Base-by-base conservation (phyloP, 1,140 invertebrate genomes). In the Cheumatopsyche charites region DNA sequence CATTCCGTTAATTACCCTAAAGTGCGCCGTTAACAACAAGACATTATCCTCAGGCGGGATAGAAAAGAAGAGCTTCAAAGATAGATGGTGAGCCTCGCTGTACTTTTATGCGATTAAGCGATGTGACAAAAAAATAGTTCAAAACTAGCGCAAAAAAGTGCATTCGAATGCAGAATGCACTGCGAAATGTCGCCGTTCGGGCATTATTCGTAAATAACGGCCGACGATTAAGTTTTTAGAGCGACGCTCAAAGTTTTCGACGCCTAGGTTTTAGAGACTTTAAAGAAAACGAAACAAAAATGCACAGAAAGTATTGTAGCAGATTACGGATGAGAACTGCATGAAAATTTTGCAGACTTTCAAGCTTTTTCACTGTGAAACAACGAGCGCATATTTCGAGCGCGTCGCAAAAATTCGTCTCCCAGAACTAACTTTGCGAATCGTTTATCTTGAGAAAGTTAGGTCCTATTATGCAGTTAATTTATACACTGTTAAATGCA, bases 181-280 rank as follows among this genome's bases (percentile, higher is more conserved):
- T 23, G 42, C 63, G 21, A 25, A 47, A 47, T 47, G 43, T 47
- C 43, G 15, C 49, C 55, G 6, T 23, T 25, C 55, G 21, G 1
- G 13, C 62, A 45, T 42, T 19, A 66, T 66, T 47, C n/a, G 13
- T 45, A 66, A 66, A 47, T 66, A 66, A 66, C 41, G 63, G 23
- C 13, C 21, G 41, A 43, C 63, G 41, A 66, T 66, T 66, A 47
- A 72, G 41, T 72, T 63, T 72, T 62, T 72, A 70, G 66, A 49
- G 17, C 19, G 13, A 11, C 61, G 25, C 19, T 36, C 65, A 26
- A 66, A 47, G 36, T 63, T 63, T 63, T 63, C 13, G 29, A 42
- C 62, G 41, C 13, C 29, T 62, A 1, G 62, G 15, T 42, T 9
- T 9, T 36, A 9, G 9, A 36, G 29, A 36, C 29, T 36, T 36